phyloP scores from a whole-genome alignment of 2,797 vertebrate species.

The Tinamus major region DNA sequence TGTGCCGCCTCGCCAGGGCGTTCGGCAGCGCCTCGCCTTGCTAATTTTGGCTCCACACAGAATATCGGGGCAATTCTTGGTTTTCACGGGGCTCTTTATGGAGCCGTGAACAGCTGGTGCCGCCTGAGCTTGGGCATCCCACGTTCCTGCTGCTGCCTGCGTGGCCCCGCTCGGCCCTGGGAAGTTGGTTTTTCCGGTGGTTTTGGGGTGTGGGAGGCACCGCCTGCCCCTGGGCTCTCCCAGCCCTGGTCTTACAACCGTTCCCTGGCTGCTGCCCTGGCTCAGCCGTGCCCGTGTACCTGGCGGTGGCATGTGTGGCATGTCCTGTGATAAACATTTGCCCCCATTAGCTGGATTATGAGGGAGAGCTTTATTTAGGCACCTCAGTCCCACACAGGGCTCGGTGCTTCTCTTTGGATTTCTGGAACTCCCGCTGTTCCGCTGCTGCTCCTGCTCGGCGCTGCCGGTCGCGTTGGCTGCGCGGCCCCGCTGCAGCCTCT shows the following conservation, averaged over 20 bases:
- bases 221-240: fast-evolving
- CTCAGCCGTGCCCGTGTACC: background rate
- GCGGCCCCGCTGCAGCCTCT: background rate
- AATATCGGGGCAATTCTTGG: background rate
- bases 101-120: background rate
- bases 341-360: slow-evolving; percentile 45
- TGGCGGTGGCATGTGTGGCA: background rate
- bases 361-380: slow-evolving; percentile 47
- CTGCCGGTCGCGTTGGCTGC: background rate
- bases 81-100: background rate
- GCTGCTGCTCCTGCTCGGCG: background rate
- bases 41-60: background rate
- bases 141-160: fast-evolving
- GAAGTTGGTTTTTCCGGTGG: background rate
- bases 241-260: fast-evolving
- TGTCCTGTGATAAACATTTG: slow-evolving; percentile 24
- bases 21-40: background rate
- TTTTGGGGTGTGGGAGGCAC: background rate
- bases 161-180: fast-evolving
- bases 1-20: fast-evolving
- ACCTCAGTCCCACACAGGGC: background rate
- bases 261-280: background rate
- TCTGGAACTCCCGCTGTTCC: background rate
- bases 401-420: background rate
- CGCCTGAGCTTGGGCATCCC: background rate